Evolutionary conservation across 2,113 vertebrate species (phyloP).

Genomic region (Phoenicopterus ruber): DNA sequence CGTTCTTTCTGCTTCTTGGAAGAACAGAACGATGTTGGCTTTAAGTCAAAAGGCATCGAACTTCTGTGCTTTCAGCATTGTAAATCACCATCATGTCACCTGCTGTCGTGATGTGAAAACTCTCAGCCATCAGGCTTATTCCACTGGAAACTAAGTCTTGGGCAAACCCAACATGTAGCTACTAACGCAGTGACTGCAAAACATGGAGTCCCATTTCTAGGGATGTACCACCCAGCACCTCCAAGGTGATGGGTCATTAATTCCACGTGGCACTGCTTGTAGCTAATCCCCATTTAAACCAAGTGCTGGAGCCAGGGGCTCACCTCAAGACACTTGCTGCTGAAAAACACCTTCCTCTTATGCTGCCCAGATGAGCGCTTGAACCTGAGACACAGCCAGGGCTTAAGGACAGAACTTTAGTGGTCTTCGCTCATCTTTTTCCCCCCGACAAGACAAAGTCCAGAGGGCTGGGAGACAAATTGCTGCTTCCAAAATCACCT

Average conservation of each 20-base stretch:
- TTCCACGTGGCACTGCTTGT: no score
- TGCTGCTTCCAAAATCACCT: not conserved
- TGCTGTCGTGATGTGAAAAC: not conserved
- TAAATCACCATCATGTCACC: not conserved
- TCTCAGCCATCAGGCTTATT: not conserved
- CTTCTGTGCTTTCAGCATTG: not conserved
- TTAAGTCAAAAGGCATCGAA: not conserved
- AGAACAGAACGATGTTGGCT: not conserved
- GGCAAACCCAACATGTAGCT: not conserved
- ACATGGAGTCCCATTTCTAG: fast-evolving
- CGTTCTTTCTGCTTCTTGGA: not conserved
- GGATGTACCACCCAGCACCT: not conserved
- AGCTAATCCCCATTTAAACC: not conserved
- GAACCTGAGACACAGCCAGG: not conserved
- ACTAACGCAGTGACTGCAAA: not conserved
- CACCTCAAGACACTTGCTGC: not conserved
- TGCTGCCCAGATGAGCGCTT: not conserved
- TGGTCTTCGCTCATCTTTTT: fast-evolving
- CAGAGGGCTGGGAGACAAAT: not conserved
- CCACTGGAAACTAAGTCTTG: not conserved
- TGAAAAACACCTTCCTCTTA: not conserved
- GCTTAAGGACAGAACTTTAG: not conserved
- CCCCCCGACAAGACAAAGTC: not conserved
- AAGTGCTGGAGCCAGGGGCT: not conserved
- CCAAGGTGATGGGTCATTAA: not conserved